phyloP scores from a whole-genome alignment of 2,888 invertebrate species.

The Apotomis betuletana region DNA sequence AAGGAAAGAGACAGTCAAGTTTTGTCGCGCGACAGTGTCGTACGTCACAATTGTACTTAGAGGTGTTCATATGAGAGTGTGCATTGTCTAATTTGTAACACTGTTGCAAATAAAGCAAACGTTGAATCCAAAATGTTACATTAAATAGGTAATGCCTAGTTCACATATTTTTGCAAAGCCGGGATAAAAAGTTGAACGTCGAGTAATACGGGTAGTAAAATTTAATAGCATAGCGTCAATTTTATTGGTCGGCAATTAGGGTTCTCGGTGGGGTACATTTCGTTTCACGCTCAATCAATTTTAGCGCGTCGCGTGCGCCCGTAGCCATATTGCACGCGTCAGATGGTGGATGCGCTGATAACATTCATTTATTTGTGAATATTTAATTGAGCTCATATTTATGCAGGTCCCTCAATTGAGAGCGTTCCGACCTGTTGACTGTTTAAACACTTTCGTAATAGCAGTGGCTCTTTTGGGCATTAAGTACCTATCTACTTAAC shows the following conservation, averaged over 20 bases:
- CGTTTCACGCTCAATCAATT: slow-evolving; percentile 83
- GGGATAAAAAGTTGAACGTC: slow-evolving; percentile 38
- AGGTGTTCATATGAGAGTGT: too few species aligned
- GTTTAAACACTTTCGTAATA: neutral
- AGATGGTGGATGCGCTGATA: slow-evolving; percentile 72
- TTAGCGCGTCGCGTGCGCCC: slow-evolving; percentile 74
- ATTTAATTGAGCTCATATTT: slow-evolving; percentile 49
- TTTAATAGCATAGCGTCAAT: slow-evolving; percentile 59
- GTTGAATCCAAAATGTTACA: neutral
- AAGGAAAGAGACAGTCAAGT: too few species aligned
- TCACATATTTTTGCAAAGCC: slow-evolving; percentile 38
- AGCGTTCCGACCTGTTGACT: slow-evolving; percentile 4
- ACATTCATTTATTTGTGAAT: slow-evolving; percentile 63
- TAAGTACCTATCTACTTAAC: neutral
- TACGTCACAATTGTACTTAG: too few species aligned
- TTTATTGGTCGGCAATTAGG: slow-evolving; percentile 78
- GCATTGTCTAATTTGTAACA: too few species aligned
- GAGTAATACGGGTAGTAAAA: slow-evolving; percentile 47
- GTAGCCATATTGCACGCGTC: slow-evolving; percentile 83
- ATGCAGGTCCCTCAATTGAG: slow-evolving; percentile 34
- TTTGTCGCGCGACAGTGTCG: too few species aligned
- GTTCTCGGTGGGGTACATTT: slow-evolving; percentile 78
- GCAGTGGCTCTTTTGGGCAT: neutral
- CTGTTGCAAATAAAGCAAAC: neutral
- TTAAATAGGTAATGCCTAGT: neutral